Evolutionary conservation across 2,797 vertebrate genomes (phyloP).

Genomic region (Danio tinwini): DNA sequence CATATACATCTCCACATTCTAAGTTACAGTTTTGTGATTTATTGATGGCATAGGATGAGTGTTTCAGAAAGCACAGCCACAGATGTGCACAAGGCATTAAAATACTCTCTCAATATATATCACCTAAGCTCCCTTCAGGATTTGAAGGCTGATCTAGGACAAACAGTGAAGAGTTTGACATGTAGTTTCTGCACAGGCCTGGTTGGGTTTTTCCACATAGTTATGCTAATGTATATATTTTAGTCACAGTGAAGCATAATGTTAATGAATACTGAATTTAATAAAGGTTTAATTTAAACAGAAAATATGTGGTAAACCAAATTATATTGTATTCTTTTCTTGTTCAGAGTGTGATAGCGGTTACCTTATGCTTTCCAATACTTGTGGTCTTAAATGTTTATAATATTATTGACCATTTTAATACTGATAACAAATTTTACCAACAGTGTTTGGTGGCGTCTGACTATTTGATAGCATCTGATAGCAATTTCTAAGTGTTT

Average conservation of each 20-base stretch:
- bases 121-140: conserved; percentile 30
- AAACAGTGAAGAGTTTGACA: conserved; percentile 26
- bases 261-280: neutral
- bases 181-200: conserved; percentile 19
- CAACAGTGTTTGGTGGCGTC: neutral
- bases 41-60: conserved; percentile 3
- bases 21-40: conserved; percentile 1
- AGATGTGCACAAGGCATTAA: neutral
- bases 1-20: neutral
- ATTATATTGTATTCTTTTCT: neutral
- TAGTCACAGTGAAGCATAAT: neutral
- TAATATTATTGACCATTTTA: neutral
- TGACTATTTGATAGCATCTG: conserved; percentile 4
- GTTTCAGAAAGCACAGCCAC: neutral
- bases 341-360: neutral
- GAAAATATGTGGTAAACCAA: neutral
- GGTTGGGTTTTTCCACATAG: conserved; percentile 32
- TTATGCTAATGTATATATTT: neutral
- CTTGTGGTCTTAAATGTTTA: neutral
- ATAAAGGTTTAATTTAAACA: neutral
- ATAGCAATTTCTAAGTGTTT: conserved; percentile 42
- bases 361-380: neutral
- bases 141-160: conserved; percentile 48
- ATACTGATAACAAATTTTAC: conserved; percentile 10
- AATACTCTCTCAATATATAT: conserved; percentile 28